phyloP scores from a whole-genome alignment of 2,113 vertebrate species.

The Plectropomus leopardus region DNA sequence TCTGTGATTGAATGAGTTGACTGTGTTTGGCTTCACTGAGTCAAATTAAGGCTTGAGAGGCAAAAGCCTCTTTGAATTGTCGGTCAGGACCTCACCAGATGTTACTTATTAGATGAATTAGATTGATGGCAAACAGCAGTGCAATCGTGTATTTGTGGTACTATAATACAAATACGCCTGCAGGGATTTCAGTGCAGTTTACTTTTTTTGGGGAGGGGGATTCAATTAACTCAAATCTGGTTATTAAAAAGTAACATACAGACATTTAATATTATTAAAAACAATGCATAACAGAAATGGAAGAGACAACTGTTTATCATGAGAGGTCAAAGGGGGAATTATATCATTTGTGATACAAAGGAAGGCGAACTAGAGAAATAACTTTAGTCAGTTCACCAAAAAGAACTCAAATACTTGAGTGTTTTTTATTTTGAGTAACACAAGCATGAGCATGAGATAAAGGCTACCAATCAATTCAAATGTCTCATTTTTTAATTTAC shows the following conservation, averaged over 20 bases:
- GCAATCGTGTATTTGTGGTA: constrained; percentile 14
- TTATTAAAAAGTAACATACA: neutral
- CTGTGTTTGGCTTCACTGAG: constrained; percentile 6
- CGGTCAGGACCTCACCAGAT: constrained; percentile 42
- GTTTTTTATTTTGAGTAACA: neutral
- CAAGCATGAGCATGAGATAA: neutral
- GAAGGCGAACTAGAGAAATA: too few species aligned
- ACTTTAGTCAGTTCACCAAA: neutral
- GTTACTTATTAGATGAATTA: constrained; percentile 54
- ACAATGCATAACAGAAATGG: neutral
- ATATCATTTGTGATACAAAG: too few species aligned
- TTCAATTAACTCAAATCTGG: neutral
- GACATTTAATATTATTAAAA: neutral
- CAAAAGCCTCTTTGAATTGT: constrained; percentile 31
- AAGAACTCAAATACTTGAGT: too few species aligned
- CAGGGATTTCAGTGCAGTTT: constrained; percentile 12
- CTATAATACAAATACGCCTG: neutral
- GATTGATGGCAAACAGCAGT: constrained; percentile 12
- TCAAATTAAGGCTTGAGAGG: constrained; percentile 31
- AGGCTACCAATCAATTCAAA: neutral
- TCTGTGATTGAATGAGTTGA: constrained; percentile 47
- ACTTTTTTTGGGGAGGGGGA: neutral
- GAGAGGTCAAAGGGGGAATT: too few species aligned
- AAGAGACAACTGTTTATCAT: neutral
- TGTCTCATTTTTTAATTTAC: neutral